Conservation (phyloP, 2,888 invertebrate species). For the Diaprepes abbreviatus region DNA sequence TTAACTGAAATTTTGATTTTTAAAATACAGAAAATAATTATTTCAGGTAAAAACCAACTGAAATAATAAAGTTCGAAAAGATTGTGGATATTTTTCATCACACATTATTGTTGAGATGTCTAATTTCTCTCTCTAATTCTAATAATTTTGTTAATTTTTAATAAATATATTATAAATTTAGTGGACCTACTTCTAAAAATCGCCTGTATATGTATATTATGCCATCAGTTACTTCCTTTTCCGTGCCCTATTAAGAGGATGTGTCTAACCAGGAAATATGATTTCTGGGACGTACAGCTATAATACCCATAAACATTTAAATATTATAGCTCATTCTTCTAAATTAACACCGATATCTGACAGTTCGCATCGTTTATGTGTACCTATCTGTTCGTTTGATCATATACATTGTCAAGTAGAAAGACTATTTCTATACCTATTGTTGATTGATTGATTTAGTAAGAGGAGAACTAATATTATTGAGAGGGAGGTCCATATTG, state of each 20-base stretch:
- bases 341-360: constrained; percentile 40
- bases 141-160: no score
- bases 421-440: constrained; percentile 2
- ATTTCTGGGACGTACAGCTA: constrained; percentile 44
- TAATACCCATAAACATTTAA: constrained; percentile 45
- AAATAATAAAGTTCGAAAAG: no score
- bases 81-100: no score
- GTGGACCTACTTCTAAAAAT: constrained; percentile 22
- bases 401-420: background rate
- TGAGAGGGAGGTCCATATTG: no score
- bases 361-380: constrained; percentile 19
- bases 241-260: constrained; percentile 45
- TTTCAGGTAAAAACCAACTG: no score
- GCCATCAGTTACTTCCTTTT: constrained; percentile 44
- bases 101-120: background rate
- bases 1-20: no score
- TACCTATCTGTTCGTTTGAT: constrained; percentile 9
- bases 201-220: constrained; percentile 16
- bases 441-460: constrained; percentile 10
- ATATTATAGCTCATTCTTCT: constrained; percentile 34
- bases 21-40: no score
- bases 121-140: no score
- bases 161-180: background rate
- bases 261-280: constrained; percentile 47
- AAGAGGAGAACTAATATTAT: no score